Percentiles rank a stretch among this genome's conserved stretches.
These are phyloP conservation scores for Heliangelus exortis DNA, from an alignment of 2,797 vertebrate genomes.

Conservation along the genomic window DNA sequence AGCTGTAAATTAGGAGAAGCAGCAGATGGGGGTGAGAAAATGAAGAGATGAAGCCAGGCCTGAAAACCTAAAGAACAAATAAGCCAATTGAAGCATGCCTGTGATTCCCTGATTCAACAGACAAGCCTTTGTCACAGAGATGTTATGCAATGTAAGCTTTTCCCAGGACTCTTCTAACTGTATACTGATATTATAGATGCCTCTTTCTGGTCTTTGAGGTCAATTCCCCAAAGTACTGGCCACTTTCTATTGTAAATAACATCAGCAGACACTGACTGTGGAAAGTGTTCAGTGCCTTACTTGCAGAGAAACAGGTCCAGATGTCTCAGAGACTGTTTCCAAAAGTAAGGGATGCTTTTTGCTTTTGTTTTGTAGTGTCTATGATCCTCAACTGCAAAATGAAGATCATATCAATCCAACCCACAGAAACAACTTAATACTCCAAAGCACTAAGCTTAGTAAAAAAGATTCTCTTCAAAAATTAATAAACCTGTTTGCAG, in stretches of 20 bases:
- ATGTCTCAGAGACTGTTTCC: background rate
- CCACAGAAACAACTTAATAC: background rate
- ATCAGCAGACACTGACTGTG: background rate
- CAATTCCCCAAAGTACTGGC: background rate
- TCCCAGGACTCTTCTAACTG: background rate
- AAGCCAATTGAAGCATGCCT: background rate
- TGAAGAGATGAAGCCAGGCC: background rate
- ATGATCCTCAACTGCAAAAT: background rate
- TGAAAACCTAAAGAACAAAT: background rate
- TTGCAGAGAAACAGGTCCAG: background rate
- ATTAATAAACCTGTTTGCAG: background rate
- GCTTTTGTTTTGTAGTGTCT: background rate
- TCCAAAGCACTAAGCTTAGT: background rate
- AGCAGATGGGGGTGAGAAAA: background rate
- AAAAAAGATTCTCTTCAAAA: background rate
- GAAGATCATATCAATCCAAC: background rate
- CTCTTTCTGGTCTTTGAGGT: background rate
- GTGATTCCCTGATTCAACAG: background rate
- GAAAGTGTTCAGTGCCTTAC: background rate
- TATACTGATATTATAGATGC: background rate
- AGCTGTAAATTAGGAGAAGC: background rate
- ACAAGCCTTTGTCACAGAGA: background rate
- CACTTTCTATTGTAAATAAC: background rate
- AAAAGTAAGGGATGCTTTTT: background rate
- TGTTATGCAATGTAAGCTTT: background rate